Conservation (phyloP, 2,888 invertebrate genomes). For the Macaria notata region DNA sequence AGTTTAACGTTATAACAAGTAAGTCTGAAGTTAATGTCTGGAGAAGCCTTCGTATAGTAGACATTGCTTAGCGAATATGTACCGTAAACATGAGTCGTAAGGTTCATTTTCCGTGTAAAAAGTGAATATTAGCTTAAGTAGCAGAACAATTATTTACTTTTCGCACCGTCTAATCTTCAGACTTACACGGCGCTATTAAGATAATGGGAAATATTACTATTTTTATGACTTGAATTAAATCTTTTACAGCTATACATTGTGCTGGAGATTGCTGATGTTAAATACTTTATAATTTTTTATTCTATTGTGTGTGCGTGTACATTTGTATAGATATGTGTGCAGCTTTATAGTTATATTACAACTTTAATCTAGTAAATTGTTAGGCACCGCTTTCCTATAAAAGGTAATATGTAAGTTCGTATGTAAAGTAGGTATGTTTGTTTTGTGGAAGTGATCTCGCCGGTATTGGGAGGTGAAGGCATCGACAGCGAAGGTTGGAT, state of each 20-base stretch:
- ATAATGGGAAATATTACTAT: slow-evolving; percentile 17
- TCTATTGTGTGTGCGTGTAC: not conserved
- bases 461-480: slow-evolving; percentile 47
- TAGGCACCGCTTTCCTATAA: slow-evolving; percentile 27
- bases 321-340: not conserved
- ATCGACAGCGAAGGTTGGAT: slow-evolving; percentile 54
- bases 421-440: slow-evolving; percentile 36
- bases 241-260: not conserved
- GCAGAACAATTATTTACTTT: slow-evolving; percentile 34
- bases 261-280: not conserved
- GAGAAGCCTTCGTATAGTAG: slow-evolving; percentile 24
- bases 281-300: slow-evolving; percentile 1
- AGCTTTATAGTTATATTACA: slow-evolving; percentile 7
- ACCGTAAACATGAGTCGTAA: slow-evolving; percentile 20
- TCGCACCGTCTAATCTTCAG: slow-evolving; percentile 29
- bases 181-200: slow-evolving; percentile 26
- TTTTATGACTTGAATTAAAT: not conserved
- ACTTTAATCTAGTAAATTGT: slow-evolving; percentile 28
- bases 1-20: slow-evolving; percentile 29
- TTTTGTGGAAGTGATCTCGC: slow-evolving; percentile 42
- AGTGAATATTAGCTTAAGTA: slow-evolving; percentile 22
- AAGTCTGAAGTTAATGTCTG: slow-evolving; percentile 28
- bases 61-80: slow-evolving; percentile 11
- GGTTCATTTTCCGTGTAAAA: slow-evolving; percentile 19
- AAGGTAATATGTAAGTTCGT: slow-evolving; percentile 31